Percentiles rank a stretch among this genome's conserved stretches.
These are phyloP conservation scores for Ranitomeya variabilis DNA, from an alignment of 2,113 vertebrate genomes.

Conservation along the genomic window DNA sequence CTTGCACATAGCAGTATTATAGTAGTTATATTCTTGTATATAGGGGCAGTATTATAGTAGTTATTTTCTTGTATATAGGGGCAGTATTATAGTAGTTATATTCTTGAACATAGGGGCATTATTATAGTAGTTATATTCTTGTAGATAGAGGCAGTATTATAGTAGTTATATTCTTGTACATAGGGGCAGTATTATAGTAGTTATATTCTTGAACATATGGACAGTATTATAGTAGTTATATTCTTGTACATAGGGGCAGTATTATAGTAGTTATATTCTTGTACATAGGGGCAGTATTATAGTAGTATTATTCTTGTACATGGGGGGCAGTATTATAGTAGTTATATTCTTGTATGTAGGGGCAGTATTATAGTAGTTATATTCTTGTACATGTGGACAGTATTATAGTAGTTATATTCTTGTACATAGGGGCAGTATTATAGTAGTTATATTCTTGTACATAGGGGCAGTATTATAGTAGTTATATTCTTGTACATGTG, in stretches of 20 bases:
- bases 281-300: neutral
- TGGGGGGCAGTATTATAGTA: neutral
- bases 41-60: neutral
- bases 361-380: neutral
- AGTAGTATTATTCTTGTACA: neutral
- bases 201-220: no score
- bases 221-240: no score
- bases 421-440: conserved; percentile 8
- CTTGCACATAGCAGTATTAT: no score
- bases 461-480: no score
- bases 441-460: neutral
- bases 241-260: neutral
- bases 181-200: neutral
- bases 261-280: neutral
- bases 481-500: no score
- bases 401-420: conserved; percentile 12
- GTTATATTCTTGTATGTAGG: neutral
- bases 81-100: neutral
- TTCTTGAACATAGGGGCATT: neutral
- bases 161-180: neutral
- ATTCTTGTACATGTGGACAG: neutral
- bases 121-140: conserved; percentile 6
- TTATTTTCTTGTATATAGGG: neutral
- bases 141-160: neutral
- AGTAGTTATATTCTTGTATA: neutral